phyloP scores from a whole-genome alignment of 2,797 vertebrate genomes.

The Garrulus glandarius region DNA sequence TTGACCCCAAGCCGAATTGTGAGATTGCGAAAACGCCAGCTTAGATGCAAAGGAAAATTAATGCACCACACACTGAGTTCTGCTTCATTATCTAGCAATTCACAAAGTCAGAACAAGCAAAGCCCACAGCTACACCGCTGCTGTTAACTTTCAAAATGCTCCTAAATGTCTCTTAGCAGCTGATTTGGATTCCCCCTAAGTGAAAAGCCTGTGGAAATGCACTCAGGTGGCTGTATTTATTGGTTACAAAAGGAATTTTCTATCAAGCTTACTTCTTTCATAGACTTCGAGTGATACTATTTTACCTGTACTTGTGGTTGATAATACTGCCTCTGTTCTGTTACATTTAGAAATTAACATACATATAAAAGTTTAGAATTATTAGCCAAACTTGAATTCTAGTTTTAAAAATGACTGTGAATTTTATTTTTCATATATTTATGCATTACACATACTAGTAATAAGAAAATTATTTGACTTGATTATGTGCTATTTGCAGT shows the following conservation, averaged over 20 bases:
- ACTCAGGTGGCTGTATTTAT: conserved; percentile 88
- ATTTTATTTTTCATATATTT: conserved; percentile 84
- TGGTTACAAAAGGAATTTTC: conserved; percentile 82
- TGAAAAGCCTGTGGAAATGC: conserved; percentile 80
- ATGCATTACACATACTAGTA: conserved; percentile 77
- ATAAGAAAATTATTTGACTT: conserved; percentile 65
- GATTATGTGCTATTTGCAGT: conserved; percentile 74
- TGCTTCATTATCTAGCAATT: conserved; percentile 79
- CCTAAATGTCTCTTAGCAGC: conserved; percentile 69
- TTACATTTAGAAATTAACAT: conserved; percentile 77
- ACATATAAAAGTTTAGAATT: conserved; percentile 74
- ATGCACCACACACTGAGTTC: conserved; percentile 73
- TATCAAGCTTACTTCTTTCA: conserved; percentile 82
- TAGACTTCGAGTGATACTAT: conserved; percentile 73
- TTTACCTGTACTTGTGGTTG: conserved; percentile 76
- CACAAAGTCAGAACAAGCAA: conserved; percentile 73
- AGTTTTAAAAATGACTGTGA: conserved; percentile 83
- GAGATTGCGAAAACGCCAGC: conserved; percentile 72
- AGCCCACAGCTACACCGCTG: conserved; percentile 69
- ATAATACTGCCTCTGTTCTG: conserved; percentile 76
- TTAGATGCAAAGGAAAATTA: conserved; percentile 71
- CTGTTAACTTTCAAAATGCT: conserved; percentile 74
- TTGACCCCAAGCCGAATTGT: conserved; percentile 49
- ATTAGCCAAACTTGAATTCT: conserved; percentile 84
- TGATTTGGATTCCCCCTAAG: conserved; percentile 69